phyloP scores from a whole-genome alignment of 64 coral and sea anemone species.

The Acropora yongei region DNA sequence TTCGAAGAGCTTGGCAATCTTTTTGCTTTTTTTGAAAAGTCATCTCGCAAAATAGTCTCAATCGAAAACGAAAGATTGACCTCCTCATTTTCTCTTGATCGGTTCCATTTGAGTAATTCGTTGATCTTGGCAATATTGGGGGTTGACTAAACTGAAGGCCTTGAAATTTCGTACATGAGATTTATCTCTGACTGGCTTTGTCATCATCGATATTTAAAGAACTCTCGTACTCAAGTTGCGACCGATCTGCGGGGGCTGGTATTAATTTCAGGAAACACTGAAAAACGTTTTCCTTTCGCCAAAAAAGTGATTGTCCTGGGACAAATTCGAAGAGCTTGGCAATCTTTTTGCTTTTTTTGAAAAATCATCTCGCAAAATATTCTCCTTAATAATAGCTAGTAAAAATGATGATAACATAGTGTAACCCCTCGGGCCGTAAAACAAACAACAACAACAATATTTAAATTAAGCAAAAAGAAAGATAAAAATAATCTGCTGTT shows the following conservation, averaged over 20 bases:
- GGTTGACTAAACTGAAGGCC: not conserved
- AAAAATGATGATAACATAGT: too few relatives aligned
- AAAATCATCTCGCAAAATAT: not conserved
- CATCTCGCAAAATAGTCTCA: slow-evolving; percentile 36
- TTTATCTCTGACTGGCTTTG: not conserved
- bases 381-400: too few relatives aligned
- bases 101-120: not conserved
- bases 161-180: not conserved
- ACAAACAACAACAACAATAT: too few relatives aligned
- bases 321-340: not conserved
- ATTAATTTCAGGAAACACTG: not conserved
- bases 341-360: too few relatives aligned
- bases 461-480: too few relatives aligned
- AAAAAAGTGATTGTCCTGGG: not conserved
- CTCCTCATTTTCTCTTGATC: not conserved
- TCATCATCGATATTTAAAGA: slow-evolving; percentile 34
- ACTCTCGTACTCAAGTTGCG: not conserved
- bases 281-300: not conserved
- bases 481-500: too few relatives aligned
- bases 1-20: not conserved
- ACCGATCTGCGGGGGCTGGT: too few relatives aligned
- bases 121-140: not conserved
- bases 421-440: too few relatives aligned
- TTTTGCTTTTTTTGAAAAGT: not conserved
- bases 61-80: slow-evolving; percentile 31